Percentiles rank a stretch among this genome's conserved stretches.
Conservation (phyloP, 2,888 invertebrate species). For the Brachypalpus laphriformis region DNA sequence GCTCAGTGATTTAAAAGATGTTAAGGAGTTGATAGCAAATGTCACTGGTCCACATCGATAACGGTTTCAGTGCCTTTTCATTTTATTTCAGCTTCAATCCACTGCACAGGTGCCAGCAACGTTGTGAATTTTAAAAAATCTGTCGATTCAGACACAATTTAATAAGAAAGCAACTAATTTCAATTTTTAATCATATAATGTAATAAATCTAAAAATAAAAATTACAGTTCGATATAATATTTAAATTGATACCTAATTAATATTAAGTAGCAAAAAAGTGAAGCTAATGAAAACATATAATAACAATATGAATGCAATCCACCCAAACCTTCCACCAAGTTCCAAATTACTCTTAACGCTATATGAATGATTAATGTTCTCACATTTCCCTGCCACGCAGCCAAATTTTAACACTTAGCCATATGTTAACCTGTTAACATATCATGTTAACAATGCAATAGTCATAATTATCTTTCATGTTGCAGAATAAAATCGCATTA, state of each 20-base stretch:
- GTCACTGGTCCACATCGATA: too few species aligned
- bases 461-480: constrained; percentile 55
- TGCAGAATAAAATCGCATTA: constrained; percentile 38
- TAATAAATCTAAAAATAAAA: too few species aligned
- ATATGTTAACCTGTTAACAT: constrained; percentile 40
- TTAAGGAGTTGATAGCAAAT: too few species aligned
- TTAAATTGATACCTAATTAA: background rate
- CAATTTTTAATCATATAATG: too few species aligned
- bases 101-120: too few species aligned
- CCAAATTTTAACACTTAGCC: constrained; percentile 24
- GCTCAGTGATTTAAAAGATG: too few species aligned
- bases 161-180: too few species aligned
- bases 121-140: too few species aligned
- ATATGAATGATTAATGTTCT: constrained; percentile 33
- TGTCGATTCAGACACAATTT: too few species aligned
- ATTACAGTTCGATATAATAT: too few species aligned
- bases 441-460: constrained; percentile 61
- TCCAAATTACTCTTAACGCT: background rate
- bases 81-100: too few species aligned
- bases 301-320: background rate
- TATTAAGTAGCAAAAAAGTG: background rate
- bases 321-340: constrained; percentile 12
- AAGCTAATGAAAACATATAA: background rate
- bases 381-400: background rate
- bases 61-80: too few species aligned